phyloP scores from a whole-genome alignment of 2,113 vertebrate species.

The Numida meleagris region DNA sequence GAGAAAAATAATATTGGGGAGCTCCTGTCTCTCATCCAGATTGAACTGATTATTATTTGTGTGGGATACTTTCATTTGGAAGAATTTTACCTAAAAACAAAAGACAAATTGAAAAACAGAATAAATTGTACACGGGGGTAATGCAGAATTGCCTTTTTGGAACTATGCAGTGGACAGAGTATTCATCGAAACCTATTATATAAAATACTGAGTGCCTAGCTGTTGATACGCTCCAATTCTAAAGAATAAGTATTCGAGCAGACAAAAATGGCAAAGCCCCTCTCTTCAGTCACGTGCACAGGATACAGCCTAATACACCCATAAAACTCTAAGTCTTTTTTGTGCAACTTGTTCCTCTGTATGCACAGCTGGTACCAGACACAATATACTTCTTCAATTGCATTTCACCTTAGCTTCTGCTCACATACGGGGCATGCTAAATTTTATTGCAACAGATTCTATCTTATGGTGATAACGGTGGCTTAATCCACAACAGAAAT shows the following conservation, averaged over 20 bases:
- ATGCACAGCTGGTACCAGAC: background rate
- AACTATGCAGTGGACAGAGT: background rate
- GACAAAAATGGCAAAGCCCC: background rate
- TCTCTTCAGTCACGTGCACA: background rate
- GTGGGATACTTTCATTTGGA: background rate
- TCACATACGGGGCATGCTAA: background rate
- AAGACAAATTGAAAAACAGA: background rate
- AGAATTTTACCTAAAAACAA: background rate
- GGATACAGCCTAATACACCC: background rate
- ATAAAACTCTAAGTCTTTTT: slow-evolving; percentile 6
- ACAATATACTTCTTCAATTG: background rate
- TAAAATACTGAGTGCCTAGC: background rate
- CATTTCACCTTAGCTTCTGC: background rate
- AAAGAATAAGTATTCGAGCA: slow-evolving; percentile 1
- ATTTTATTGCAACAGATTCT: slow-evolving; percentile 32
- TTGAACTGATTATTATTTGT: background rate
- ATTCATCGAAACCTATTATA: background rate
- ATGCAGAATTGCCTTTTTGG: background rate
- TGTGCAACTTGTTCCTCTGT: background rate
- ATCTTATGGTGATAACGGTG: slow-evolving; percentile 7
- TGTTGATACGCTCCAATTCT: background rate
- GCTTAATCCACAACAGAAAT: slow-evolving; percentile 7
- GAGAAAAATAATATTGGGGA: background rate
- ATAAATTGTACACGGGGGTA: background rate
- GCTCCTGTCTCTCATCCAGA: background rate